Evolutionary conservation across 2,888 invertebrate species (phyloP).

Genomic region (Emmelina monodactyla): DNA sequence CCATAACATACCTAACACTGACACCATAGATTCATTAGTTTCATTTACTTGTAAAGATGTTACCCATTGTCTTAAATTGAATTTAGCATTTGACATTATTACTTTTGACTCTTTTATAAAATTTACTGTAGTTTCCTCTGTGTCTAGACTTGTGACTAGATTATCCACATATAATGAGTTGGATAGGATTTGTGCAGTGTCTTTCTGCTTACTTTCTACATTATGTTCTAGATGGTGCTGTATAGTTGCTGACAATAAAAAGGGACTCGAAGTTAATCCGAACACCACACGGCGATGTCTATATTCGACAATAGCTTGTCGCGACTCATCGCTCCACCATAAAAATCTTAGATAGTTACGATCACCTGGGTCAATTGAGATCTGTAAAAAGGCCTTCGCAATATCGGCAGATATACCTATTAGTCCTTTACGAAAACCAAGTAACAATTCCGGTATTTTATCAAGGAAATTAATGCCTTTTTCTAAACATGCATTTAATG

Average conservation of each 20-base stretch:
- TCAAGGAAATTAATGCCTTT: conserved; percentile 11
- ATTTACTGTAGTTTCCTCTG: conserved; percentile 3
- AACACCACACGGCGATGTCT: conserved; percentile 9
- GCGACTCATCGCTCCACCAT: conserved; percentile 8
- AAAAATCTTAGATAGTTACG: conserved; percentile 8
- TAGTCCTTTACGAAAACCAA: conserved; percentile 9
- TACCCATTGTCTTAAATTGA: conserved; percentile 12
- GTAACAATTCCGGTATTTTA: conserved; percentile 9
- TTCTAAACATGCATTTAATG: conserved; percentile 9
- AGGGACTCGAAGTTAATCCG: conserved; percentile 9
- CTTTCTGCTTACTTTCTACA: neutral
- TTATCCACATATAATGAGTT: conserved; percentile 14
- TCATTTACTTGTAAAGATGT: conserved; percentile 2
- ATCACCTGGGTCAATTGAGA: conserved; percentile 4
- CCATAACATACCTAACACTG: conserved; percentile 11
- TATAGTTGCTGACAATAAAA: conserved; percentile 7
- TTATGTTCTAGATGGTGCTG: neutral
- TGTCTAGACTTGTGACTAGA: conserved; percentile 11
- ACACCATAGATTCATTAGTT: neutral
- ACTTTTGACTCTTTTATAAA: conserved; percentile 11
- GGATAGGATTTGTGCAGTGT: conserved; percentile 2
- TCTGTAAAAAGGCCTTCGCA: conserved; percentile 10
- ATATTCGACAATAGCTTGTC: conserved; percentile 2
- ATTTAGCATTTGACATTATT: conserved; percentile 9
- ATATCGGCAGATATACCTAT: conserved; percentile 10